Evolutionary conservation across 2,888 invertebrate genomes (phyloP).

Genomic region (Lithophane ornitopus): DNA sequence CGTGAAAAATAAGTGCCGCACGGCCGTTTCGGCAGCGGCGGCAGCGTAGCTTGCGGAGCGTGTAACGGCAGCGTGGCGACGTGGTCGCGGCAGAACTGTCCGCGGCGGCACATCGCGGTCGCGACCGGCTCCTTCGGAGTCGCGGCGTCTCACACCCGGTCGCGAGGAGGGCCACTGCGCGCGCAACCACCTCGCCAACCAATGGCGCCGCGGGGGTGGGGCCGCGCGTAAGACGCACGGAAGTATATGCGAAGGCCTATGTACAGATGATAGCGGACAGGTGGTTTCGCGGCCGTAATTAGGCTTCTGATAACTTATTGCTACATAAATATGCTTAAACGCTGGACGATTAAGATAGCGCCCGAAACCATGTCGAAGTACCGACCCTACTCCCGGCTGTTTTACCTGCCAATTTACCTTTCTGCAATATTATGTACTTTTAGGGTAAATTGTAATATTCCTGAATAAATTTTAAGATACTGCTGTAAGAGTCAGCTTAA

Average conservation of each 20-base stretch:
- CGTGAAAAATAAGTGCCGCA: slow-evolving; percentile 64
- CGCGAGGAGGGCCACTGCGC: slow-evolving; percentile 89
- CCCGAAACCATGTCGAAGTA: slow-evolving; percentile 76
- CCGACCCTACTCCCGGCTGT: slow-evolving; percentile 74
- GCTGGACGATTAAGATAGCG: slow-evolving; percentile 87
- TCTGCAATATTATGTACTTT: slow-evolving; percentile 75
- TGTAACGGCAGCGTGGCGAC: slow-evolving; percentile 77
- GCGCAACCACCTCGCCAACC: slow-evolving; percentile 83
- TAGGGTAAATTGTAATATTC: slow-evolving; percentile 75
- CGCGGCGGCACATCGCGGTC: slow-evolving; percentile 82
- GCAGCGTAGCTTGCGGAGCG: slow-evolving; percentile 51
- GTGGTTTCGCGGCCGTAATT: slow-evolving; percentile 90
- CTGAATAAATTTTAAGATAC: slow-evolving; percentile 68
- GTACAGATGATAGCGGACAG: slow-evolving; percentile 90
- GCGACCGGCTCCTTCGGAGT: slow-evolving; percentile 86
- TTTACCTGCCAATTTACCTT: slow-evolving; percentile 75
- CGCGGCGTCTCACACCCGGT: slow-evolving; percentile 82
- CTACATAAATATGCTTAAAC: slow-evolving; percentile 88
- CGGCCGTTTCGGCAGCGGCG: slow-evolving; percentile 61
- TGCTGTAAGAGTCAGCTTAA: slow-evolving; percentile 52
- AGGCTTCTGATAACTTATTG: slow-evolving; percentile 89
- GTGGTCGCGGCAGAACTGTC: slow-evolving; percentile 85
- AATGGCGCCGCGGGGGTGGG: slow-evolving; percentile 87
- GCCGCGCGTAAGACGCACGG: slow-evolving; percentile 89
- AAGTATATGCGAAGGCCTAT: slow-evolving; percentile 91